Base-by-base conservation (phyloP, 2,797 vertebrate species). In the Etheostoma nigrum region DNA sequence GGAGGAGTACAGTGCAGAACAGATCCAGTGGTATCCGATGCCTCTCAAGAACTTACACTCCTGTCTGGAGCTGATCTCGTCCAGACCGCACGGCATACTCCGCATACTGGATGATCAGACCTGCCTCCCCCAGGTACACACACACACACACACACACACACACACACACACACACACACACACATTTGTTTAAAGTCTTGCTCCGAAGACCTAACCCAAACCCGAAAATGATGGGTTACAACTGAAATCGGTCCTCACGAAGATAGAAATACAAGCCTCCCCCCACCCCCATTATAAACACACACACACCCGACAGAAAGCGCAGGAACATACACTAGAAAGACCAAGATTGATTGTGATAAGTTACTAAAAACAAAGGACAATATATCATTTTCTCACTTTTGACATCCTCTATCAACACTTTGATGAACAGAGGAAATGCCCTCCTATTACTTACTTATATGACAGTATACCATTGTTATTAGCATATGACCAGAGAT, bases 91-190 rank as follows among this genome's bases (percentile, higher is more conserved):
- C 0, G 96, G 97, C 54, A 96, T 99, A 88, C 92, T 99, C 18
- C 89, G 92, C 25, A 97, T 98, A 80, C 92, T 99, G 78, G 95
- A 98, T 11, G 95, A 98, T 76, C 97, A 99, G 90, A 97, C 96
- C 14, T 91, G 93, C 84, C 93, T 98, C 53, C 79, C 95, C 16
- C 97, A 98, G 96, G 97, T 97, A 76, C 12, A 23, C 19, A 30
- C 19, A 27, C 48, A 61, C 51, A 14, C 33, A 33, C 19, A 49
- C 49, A 15, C 47, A 36, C n/a, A 33, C 44, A 19, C 19, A 54
- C 27, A 48, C 42, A 23, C 40, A 44, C 45, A 65, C 14, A 23
- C 45, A 51, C 36, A 65, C 52, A 55, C 36, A 48, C 44, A 44
- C n/a, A 67, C n/a, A 30, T 6, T 5, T 30, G 5, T 30, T 30